These are phyloP conservation scores for Ptychobarbus kaznakovi DNA, from an alignment of 2,797 vertebrate species.

Conservation along the genomic window DNA sequence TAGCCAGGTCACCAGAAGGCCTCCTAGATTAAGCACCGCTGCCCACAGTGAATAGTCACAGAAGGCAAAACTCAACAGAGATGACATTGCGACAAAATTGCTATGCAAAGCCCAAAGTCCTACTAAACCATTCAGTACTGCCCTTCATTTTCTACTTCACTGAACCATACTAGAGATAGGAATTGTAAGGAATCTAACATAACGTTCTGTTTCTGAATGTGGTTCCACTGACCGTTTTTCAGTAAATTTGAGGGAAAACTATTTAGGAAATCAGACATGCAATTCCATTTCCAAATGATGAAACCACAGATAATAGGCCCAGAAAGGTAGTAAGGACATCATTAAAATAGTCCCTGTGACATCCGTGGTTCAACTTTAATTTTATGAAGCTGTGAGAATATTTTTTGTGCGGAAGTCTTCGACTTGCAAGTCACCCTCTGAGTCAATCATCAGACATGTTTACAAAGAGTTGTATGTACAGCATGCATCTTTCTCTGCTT, in stretches of 20 bases:
- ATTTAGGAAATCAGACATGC: background rate
- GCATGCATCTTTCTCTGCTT: too few species aligned
- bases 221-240: background rate
- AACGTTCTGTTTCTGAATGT: background rate
- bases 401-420: too few species aligned
- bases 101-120: constrained; percentile 58
- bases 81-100: constrained; percentile 73
- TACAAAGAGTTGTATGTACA: too few species aligned
- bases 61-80: constrained; percentile 64
- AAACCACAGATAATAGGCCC: background rate
- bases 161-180: background rate
- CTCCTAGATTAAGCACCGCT: constrained; percentile 76
- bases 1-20: constrained; percentile 30
- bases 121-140: constrained; percentile 5
- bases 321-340: background rate
- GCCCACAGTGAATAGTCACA: constrained; percentile 76
- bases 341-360: background rate
- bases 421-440: too few species aligned
- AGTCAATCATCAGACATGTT: too few species aligned
- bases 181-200: background rate
- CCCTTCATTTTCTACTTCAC: background rate
- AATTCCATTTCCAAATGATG: background rate
- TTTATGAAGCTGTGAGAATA: background rate
- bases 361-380: background rate
- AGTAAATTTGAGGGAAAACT: background rate